These are phyloP conservation scores for Bufo gargarizans DNA, from an alignment of 2,113 vertebrate genomes.

Conservation along the genomic window DNA sequence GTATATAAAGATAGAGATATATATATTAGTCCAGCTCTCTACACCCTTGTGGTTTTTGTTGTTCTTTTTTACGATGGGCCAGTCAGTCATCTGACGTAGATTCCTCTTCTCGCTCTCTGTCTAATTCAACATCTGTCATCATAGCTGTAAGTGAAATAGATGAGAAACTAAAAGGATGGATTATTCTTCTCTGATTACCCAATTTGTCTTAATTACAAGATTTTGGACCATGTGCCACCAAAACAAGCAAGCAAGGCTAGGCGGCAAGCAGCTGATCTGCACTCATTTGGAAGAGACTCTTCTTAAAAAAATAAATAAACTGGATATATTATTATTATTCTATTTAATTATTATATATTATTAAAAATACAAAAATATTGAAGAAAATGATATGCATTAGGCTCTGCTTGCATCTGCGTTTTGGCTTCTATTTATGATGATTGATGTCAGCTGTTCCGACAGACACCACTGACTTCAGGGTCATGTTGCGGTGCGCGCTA, in stretches of 20 bases:
- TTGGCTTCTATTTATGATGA: too few relatives aligned
- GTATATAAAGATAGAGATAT: too few relatives aligned
- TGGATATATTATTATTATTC: too few relatives aligned
- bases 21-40: too few relatives aligned
- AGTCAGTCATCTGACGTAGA: slow-evolving; percentile 19
- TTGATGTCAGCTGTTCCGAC: too few relatives aligned
- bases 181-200: slow-evolving; percentile 75
- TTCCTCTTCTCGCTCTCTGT: slow-evolving; percentile 63
- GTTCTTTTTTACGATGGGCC: background rate
- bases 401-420: too few relatives aligned
- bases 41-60: background rate
- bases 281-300: slow-evolving; percentile 39
- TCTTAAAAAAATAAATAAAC: background rate
- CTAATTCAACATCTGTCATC: slow-evolving; percentile 70
- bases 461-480: too few relatives aligned
- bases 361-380: background rate
- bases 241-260: slow-evolving; percentile 67
- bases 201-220: slow-evolving; percentile 74
- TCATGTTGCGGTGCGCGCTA: background rate
- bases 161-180: slow-evolving; percentile 72
- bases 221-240: slow-evolving; percentile 68
- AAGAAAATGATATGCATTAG: background rate
- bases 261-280: slow-evolving; percentile 66
- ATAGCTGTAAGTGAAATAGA: slow-evolving; percentile 70
- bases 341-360: too few relatives aligned